Conservation (phyloP, 2,113 vertebrate species). For the Sisor rabdophorus region DNA sequence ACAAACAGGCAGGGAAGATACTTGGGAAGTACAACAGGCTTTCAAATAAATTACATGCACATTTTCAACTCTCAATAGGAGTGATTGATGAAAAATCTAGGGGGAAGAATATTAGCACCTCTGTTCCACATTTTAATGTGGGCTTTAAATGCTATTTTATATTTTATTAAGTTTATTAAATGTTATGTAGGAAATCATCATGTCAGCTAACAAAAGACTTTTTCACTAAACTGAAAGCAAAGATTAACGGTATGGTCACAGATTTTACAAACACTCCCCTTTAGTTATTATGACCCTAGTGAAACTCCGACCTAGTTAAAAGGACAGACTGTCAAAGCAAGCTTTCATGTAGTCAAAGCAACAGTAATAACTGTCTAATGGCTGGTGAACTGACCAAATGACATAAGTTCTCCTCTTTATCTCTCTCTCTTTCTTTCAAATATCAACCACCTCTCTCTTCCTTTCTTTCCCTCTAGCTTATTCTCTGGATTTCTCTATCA, state of each 20-base stretch:
- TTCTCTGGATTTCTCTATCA: neutral
- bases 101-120: conserved; percentile 39
- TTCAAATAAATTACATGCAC: conserved; percentile 77
- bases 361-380: conserved; percentile 66
- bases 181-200: neutral
- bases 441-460: conserved; percentile 26
- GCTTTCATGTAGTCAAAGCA: conserved; percentile 55
- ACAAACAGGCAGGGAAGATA: conserved; percentile 61
- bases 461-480: neutral
- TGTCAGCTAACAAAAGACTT: neutral
- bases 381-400: conserved; percentile 53
- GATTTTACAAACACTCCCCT: conserved; percentile 47
- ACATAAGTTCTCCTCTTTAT: conserved; percentile 36
- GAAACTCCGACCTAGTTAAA: conserved; percentile 60
- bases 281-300: conserved; percentile 49
- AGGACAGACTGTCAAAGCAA: conserved; percentile 59
- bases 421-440: conserved; percentile 17
- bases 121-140: neutral
- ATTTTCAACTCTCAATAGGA: conserved; percentile 74
- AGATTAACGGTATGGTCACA: conserved; percentile 26
- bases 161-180: neutral
- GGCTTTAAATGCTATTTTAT: neutral
- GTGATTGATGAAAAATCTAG: conserved; percentile 72
- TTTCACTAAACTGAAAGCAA: neutral
- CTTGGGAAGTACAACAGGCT: conserved; percentile 60